phyloP scores from a whole-genome alignment of 2,113 vertebrate genomes.

The Semnopithecus entellus region DNA sequence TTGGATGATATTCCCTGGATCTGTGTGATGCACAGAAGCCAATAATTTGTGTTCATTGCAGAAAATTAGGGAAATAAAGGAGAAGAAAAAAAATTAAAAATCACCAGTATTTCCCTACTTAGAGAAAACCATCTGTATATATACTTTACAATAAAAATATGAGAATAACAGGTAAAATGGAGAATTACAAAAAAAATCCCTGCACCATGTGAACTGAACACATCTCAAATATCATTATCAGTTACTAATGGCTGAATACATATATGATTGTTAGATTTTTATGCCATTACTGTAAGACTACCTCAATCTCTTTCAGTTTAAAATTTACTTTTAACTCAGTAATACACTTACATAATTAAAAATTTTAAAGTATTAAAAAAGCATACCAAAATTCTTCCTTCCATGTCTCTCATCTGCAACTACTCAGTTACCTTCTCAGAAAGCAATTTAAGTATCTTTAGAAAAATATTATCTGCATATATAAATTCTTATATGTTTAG shows the following conservation, averaged over 20 bases:
- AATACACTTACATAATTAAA: constrained; percentile 34
- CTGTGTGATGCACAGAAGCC: background rate
- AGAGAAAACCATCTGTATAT: background rate
- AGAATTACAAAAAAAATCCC: background rate
- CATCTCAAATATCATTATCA: background rate
- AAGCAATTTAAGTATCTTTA: background rate
- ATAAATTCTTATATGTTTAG: background rate
- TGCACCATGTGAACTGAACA: background rate
- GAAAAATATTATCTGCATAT: background rate
- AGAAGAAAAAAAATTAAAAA: background rate
- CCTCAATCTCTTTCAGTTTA: background rate
- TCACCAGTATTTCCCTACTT: background rate
- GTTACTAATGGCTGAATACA: background rate
- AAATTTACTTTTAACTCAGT: background rate
- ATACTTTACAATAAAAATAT: constrained; percentile 1
- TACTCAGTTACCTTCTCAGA: constrained; percentile 3
- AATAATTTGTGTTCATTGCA: background rate
- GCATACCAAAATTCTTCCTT: background rate
- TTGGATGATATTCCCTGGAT: background rate
- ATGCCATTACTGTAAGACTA: background rate
- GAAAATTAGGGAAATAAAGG: constrained; percentile 4
- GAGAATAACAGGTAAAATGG: background rate
- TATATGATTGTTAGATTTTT: background rate
- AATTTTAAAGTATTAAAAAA: background rate
- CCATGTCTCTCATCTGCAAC: background rate